Base-by-base conservation (phyloP, 2,888 invertebrate genomes). In the Deilephila porcellus region DNA sequence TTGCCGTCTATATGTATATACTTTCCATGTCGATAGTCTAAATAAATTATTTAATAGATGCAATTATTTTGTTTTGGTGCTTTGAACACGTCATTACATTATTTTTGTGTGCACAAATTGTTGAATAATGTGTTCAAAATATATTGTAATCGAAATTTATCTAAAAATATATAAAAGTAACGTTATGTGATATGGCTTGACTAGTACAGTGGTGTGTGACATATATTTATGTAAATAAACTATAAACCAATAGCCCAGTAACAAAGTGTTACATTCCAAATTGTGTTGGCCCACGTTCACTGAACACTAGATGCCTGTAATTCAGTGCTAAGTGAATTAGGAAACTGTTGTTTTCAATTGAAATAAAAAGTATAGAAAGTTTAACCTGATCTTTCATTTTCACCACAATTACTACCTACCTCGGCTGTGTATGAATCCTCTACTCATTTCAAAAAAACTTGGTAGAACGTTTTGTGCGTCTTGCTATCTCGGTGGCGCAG, bases 341-440 rank as follows among this genome's bases (percentile, higher is more conserved):
- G 90, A 89, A 88, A 87, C 87, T 92, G 91, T 92, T 93, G 91
- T 93, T 91, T 90, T 91, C 89, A 90, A 91, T 90, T 91, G 90
- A 91, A 93, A 91, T 91, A 91, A 93, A 91, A 89, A 86, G 74
- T 90, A 92, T 92, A 92, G 88, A 92, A 90, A 92, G 90, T 91
- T 90, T 80, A 78, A 25, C 74, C 70, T 74, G 60, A 76, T 82
- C 74, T 87, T 88, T 88, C 79, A 84, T 83, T 88, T 79, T 11
- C 2, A 52, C 3, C 4, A 19, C 20, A n/a, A 67, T 52, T 52
- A 17, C 17, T 14, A 52, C 17, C 17, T 14, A 52, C 17, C 52
- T 32, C 32, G 1, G 4, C 32, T 45, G 2, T 45, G 3, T 45
- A 45, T 1, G 45, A 45, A 45, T 14, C 45, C 45, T 45, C 45